phyloP scores from a whole-genome alignment of 2,888 invertebrate species.

The Conchocele bisecta region DNA sequence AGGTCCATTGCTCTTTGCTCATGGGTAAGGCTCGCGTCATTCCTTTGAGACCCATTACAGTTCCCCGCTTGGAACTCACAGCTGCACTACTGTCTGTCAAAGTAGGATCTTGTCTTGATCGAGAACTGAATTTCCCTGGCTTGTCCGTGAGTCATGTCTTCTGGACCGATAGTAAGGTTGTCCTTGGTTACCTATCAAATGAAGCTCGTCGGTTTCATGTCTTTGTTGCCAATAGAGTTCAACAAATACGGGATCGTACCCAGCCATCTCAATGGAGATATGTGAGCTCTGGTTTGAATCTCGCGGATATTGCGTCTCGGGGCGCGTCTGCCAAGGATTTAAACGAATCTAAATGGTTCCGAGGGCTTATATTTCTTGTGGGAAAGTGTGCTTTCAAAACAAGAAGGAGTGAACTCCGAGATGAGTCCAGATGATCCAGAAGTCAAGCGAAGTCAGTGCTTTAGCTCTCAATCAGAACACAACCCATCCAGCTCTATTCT shows the following conservation, averaged over 20 bases:
- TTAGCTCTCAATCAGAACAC: neutral
- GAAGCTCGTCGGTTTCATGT: neutral
- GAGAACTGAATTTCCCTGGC: conserved; percentile 2
- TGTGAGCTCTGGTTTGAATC: conserved; percentile 31
- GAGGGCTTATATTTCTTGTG: conserved; percentile 42
- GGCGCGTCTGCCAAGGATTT: conserved; percentile 25
- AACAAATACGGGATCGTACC: conserved; percentile 27
- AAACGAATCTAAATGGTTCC: conserved; percentile 22
- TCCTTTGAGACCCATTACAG: conserved; percentile 38
- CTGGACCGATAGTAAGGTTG: neutral
- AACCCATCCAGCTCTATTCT: neutral
- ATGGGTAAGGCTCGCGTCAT: conserved; percentile 24
- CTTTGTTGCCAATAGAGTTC: neutral
- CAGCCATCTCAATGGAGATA: conserved; percentile 43
- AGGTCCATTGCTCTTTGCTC: conserved; percentile 3
- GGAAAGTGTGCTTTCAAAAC: neutral
- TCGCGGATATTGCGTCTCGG: conserved; percentile 51
- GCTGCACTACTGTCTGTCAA: conserved; percentile 31
- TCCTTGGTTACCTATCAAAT: neutral
- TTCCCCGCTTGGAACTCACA: conserved; percentile 47
- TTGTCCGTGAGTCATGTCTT: neutral
- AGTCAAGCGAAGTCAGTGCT: conserved; percentile 3
- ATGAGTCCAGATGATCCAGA: neutral
- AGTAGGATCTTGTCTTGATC: conserved; percentile 3
- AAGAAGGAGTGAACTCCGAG: neutral